A percentile compares a stretch with the other conserved stretches of the same genome.
phyloP scores from a whole-genome alignment of 2,888 invertebrate genomes.

The Cyclophora punctaria region DNA sequence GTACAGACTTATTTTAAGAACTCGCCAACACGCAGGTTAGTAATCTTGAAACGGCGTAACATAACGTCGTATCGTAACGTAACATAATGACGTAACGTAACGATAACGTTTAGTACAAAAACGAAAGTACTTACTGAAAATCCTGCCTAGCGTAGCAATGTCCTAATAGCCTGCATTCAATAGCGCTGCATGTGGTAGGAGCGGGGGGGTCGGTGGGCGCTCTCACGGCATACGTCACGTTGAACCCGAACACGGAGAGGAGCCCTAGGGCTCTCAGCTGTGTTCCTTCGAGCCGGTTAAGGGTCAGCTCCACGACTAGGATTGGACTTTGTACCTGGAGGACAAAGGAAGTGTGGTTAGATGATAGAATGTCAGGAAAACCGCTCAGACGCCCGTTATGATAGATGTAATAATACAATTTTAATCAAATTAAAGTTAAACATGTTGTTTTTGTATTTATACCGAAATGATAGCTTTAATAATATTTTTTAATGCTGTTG shows the following conservation, averaged over 20 bases:
- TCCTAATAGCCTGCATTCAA: conserved; percentile 89
- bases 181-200: conserved; percentile 82
- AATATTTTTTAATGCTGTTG: too few species aligned
- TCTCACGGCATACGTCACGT: conserved; percentile 90
- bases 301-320: conserved; percentile 84
- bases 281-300: conserved; percentile 84
- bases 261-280: conserved; percentile 88
- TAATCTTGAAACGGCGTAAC: too few species aligned
- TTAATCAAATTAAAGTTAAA: too few species aligned
- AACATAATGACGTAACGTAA: too few species aligned
- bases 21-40: too few species aligned
- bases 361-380: neutral
- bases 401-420: too few species aligned
- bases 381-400: too few species aligned
- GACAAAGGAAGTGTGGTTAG: conserved; percentile 1
- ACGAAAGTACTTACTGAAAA: conserved; percentile 78
- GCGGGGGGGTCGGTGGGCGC: conserved; percentile 61
- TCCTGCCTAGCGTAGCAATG: conserved; percentile 84
- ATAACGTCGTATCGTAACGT: too few species aligned
- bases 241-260: conserved; percentile 92
- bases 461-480: too few species aligned
- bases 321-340: conserved; percentile 79
- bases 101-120: too few species aligned
- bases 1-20: too few species aligned
- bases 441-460: too few species aligned